Evolutionary conservation across 2,888 invertebrate species (phyloP).

Genomic region (Invenusta paracnida): DNA sequence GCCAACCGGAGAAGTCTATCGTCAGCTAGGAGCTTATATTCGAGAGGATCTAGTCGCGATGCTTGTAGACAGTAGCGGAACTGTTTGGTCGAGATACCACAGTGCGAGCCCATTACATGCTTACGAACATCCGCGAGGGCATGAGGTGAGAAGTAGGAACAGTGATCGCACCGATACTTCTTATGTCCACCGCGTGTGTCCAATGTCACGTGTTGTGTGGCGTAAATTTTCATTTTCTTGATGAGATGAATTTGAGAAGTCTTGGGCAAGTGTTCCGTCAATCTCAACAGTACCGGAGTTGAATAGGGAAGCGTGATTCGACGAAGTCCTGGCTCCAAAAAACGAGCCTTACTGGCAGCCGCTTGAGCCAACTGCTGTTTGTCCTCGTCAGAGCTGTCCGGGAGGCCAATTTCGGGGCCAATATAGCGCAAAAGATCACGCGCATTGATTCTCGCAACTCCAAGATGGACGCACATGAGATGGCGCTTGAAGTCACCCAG

Average conservation of each 20-base stretch:
- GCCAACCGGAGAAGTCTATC: constrained; percentile 29
- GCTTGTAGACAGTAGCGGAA: constrained; percentile 39
- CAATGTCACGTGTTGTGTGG: constrained; percentile 31
- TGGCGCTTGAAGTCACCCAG: constrained; percentile 44
- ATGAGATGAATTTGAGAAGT: constrained; percentile 15
- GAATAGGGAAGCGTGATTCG: constrained; percentile 40
- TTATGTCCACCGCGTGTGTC: constrained; percentile 31
- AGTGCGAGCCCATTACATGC: constrained; percentile 41
- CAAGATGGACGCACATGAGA: constrained; percentile 36
- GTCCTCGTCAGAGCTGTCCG: background rate
- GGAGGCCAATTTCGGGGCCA: background rate
- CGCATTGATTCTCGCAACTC: background rate
- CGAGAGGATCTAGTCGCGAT: constrained; percentile 32
- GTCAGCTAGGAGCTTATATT: constrained; percentile 27
- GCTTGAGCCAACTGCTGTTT: background rate
- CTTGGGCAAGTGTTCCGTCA: constrained; percentile 18
- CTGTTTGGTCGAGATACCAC: constrained; percentile 35
- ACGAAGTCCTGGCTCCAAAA: constrained; percentile 4
- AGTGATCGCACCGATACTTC: constrained; percentile 22
- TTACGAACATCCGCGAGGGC: constrained; percentile 41
- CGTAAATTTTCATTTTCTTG: constrained; percentile 36
- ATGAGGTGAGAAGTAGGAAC: constrained; percentile 34
- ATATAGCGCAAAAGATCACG: background rate
- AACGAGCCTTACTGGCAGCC: background rate
- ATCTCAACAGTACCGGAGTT: constrained; percentile 27